phyloP scores from a whole-genome alignment of 1,140 invertebrate species.

The Lordiphosa collinella region DNA sequence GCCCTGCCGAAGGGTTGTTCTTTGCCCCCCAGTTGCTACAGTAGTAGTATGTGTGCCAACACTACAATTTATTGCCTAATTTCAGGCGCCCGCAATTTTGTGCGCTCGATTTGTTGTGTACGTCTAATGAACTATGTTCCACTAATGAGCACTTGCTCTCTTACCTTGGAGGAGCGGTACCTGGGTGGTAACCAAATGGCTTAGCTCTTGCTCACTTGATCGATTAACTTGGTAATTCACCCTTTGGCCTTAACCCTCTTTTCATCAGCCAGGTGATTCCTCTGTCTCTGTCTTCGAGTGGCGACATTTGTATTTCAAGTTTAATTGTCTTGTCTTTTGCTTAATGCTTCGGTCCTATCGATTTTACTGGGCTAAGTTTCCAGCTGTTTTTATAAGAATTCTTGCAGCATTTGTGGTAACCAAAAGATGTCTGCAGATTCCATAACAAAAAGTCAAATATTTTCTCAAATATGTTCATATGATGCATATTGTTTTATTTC shows the following conservation, averaged over 20 bases:
- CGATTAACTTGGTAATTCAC: slow-evolving; percentile 47
- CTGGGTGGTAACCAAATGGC: neutral
- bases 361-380: slow-evolving; percentile 56
- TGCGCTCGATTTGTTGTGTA: slow-evolving; percentile 7
- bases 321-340: slow-evolving; percentile 57
- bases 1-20: slow-evolving; percentile 47
- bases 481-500: no score
- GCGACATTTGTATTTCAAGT: slow-evolving; percentile 65
- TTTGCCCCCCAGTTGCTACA: neutral
- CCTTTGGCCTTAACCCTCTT: slow-evolving; percentile 62
- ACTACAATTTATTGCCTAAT: slow-evolving; percentile 13
- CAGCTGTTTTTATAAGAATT: neutral
- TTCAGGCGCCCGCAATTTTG: slow-evolving; percentile 9
- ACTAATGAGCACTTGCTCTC: slow-evolving; percentile 30
- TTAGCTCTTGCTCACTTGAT: slow-evolving; percentile 36
- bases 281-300: slow-evolving; percentile 2
- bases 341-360: slow-evolving; percentile 42
- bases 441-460: no score
- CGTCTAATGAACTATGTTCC: slow-evolving; percentile 46
- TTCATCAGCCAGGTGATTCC: slow-evolving; percentile 31
- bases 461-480: no score
- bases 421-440: no score
- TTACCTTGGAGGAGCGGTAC: neutral
- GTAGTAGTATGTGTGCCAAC: neutral
- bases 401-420: no score